Conservation (phyloP, 1,140 invertebrate genomes). For the Drosophila azteca region DNA sequence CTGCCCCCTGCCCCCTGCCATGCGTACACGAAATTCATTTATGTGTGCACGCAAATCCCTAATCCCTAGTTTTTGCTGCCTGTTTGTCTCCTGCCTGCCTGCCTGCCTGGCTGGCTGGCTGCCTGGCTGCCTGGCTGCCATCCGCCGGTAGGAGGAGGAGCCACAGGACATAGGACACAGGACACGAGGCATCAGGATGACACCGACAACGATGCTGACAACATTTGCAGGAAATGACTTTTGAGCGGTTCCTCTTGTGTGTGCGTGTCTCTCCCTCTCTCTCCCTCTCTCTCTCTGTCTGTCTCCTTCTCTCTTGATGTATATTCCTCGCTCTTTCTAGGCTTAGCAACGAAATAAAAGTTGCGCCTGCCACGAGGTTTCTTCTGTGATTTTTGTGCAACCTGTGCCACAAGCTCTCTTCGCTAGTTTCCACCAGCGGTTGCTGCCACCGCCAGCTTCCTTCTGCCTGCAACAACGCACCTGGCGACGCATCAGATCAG, state of each 20-base stretch:
- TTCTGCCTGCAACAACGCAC: conserved; percentile 39
- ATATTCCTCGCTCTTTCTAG: conserved; percentile 27
- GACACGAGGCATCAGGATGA: conserved; percentile 2
- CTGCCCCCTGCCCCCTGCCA: background rate
- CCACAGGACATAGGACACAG: too few species aligned
- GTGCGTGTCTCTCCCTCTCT: conserved; percentile 53
- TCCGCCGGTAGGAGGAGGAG: too few species aligned
- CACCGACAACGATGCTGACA: conserved; percentile 62
- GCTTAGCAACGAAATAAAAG: conserved; percentile 80
- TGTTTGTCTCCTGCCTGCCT: conserved; percentile 41
- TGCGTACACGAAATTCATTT: conserved; percentile 79
- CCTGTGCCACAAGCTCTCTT: conserved; percentile 40
- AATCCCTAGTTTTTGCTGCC: conserved; percentile 77
- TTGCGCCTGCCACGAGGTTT: conserved; percentile 57
- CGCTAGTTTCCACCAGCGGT: conserved; percentile 10
- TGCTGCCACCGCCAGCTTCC: conserved; percentile 32
- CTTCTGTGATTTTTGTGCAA: background rate
- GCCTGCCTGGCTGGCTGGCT: background rate
- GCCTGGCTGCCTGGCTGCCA: background rate
- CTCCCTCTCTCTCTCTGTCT: conserved; percentile 10
- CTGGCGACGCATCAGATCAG: conserved; percentile 40
- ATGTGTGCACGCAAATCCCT: conserved; percentile 81
- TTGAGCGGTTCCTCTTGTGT: conserved; percentile 71
- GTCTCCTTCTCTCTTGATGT: too few species aligned
- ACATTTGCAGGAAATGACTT: conserved; percentile 78